Conservation (phyloP, 2,797 vertebrate genomes). For the Meriones psammophilus region DNA sequence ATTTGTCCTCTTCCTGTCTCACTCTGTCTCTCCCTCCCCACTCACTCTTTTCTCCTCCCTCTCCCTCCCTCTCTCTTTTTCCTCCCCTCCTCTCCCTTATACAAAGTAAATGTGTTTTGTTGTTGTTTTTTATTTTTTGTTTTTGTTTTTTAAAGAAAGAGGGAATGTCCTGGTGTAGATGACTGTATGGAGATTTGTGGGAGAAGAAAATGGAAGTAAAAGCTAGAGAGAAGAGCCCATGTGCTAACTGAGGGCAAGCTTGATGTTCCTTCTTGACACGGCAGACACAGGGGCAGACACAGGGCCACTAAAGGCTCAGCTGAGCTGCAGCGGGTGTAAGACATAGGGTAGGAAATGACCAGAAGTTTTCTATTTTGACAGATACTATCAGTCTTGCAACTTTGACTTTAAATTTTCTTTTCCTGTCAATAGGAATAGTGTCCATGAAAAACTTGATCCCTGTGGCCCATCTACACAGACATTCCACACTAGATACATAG, state of each 20-base stretch:
- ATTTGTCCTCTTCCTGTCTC: neutral
- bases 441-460: neutral
- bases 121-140: neutral
- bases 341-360: neutral
- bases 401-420: neutral
- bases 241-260: fast-evolving
- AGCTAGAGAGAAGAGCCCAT: neutral
- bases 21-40: neutral
- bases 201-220: neutral
- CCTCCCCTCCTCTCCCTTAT: neutral
- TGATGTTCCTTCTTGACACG: neutral
- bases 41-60: too few species aligned
- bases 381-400: neutral
- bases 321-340: neutral
- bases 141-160: neutral
- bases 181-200: neutral
- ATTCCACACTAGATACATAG: neutral
- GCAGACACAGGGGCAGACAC: fast-evolving
- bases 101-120: neutral
- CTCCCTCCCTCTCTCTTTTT: neutral
- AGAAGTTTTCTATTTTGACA: neutral
- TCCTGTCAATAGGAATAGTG: neutral
- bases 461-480: neutral
- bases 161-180: neutral
- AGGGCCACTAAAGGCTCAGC: too few species aligned